Conservation (phyloP, 2,888 invertebrate species). For the Pandemis heparana region DNA sequence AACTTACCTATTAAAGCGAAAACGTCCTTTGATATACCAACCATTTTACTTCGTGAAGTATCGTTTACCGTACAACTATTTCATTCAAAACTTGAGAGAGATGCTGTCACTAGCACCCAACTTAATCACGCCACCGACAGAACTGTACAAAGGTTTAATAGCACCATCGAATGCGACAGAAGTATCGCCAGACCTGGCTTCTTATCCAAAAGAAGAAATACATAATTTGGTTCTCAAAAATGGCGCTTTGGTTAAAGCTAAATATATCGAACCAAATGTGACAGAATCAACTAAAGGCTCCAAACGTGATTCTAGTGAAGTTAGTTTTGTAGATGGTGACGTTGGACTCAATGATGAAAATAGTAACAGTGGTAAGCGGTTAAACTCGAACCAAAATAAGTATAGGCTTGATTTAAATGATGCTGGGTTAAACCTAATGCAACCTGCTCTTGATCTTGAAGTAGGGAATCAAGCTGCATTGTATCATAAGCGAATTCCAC, state of each 20-base stretch:
- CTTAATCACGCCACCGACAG: constrained; percentile 53
- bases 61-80: constrained; percentile 61
- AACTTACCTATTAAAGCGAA: constrained; percentile 65
- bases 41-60: constrained; percentile 71
- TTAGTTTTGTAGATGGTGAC: not conserved
- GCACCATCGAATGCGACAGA: constrained; percentile 57
- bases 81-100: constrained; percentile 54
- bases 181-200: constrained; percentile 59
- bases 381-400: not conserved
- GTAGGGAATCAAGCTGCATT: not conserved
- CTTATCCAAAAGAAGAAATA: constrained; percentile 57
- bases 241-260: constrained; percentile 64
- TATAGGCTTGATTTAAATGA: not conserved
- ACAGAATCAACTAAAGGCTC: not conserved
- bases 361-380: not conserved
- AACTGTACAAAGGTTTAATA: constrained; percentile 60
- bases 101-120: constrained; percentile 55
- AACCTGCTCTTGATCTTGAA: not conserved
- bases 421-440: not conserved
- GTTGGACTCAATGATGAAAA: not conserved
- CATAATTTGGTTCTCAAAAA: constrained; percentile 55
- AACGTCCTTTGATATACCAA: constrained; percentile 58
- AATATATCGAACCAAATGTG: constrained; percentile 51
- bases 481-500: not conserved
- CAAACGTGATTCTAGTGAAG: not conserved